Evolutionary conservation across 2,797 vertebrate species (phyloP), one percentile per base, ranked within the genome.

Genomic region (Lepus townsendii): DNA sequence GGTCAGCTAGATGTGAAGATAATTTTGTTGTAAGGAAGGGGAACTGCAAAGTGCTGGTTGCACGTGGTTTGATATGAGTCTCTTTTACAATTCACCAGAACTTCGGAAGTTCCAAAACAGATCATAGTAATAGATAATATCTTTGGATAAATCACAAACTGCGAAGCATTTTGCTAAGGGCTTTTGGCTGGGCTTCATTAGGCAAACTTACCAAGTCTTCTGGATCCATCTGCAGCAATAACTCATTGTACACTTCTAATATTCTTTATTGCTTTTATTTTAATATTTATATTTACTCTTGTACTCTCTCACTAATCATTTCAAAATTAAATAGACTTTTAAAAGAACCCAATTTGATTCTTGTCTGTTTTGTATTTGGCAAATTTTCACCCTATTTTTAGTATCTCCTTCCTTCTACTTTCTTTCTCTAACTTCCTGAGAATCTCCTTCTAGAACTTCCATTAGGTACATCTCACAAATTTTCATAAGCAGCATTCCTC

Each of bases 331-430:
- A 38, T 50, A 72, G 69, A 65, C 8, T 80, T 86, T 71, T 38
- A 26, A 42, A 90, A n/a, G n/a, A 57, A 76, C 0, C 7, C 2
- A 47, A 52, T 1, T 87, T 83, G 20, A 4, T 10, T 87, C 22
- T 83, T 91, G 16, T 84, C 73, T 95, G 24, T 80, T 89, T 90
- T 71, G 35, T 14, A 76, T 71, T 77, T 77, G 69, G 52, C 30
- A 65, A 24, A 87, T 42, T 38, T 66, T 83, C 79, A 32, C 27
- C 85, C 19, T 88, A 60, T 11, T 83, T 57, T 57, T 57, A 57
- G 54, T 57, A 13, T 75, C 42, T 84, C 20, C 24, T 35, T 83
- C 52, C 32, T 91, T 85, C 35, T 3, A 4, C 73, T 69, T 69
- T 91, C 57, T 62, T 79, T 83, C 68, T 66, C 71, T 96, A 66